Evolutionary conservation across 2,797 vertebrate species (phyloP).

Genomic region (Alca torda): DNA sequence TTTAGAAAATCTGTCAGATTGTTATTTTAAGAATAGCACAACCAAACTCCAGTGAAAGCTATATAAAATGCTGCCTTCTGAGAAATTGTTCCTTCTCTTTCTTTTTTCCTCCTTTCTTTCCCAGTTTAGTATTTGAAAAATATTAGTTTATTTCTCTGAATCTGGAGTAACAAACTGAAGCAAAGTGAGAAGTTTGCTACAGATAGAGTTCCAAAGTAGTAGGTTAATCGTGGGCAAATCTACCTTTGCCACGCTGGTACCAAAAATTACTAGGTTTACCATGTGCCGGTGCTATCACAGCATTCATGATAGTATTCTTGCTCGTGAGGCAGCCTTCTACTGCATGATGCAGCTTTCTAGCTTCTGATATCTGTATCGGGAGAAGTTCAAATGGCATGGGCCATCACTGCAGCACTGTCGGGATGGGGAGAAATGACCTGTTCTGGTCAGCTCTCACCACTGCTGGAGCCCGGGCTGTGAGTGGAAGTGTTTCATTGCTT

Average conservation of each 20-base stretch:
- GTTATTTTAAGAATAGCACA: neutral
- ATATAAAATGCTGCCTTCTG: neutral
- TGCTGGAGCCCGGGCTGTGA: neutral
- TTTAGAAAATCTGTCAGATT: neutral
- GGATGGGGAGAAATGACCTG: neutral
- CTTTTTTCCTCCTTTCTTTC: rapidly evolving
- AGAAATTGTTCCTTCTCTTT: neutral
- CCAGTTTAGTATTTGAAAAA: neutral
- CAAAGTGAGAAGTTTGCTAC: neutral
- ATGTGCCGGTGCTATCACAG: neutral
- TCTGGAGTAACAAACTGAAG: neutral
- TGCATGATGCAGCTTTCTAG: neutral
- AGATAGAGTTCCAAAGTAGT: neutral
- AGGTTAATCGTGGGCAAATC: neutral
- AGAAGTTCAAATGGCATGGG: neutral
- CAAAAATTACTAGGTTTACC: neutral
- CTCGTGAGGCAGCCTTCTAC: neutral
- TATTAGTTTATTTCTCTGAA: neutral
- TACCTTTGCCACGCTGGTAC: neutral
- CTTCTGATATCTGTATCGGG: rapidly evolving
- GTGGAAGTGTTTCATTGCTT: neutral
- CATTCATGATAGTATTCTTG: neutral
- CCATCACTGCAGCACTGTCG: neutral
- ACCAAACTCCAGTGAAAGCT: neutral
- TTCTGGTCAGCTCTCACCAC: neutral